Evolutionary conservation across 2,113 vertebrate genomes (phyloP).

Genomic region (Engystomops pustulosus): DNA sequence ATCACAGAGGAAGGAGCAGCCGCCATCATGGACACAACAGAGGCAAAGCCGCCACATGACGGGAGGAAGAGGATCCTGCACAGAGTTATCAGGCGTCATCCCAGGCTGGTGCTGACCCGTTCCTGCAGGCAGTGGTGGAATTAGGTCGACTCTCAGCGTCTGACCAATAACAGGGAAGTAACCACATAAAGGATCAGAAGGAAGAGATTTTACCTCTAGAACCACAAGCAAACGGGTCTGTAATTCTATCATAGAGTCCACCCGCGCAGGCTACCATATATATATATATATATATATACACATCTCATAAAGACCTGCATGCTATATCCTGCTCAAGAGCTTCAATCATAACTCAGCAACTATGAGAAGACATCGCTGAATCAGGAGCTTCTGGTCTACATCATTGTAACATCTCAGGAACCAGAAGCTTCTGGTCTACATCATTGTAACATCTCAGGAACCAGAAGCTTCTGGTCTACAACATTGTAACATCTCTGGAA

Average conservation of each 20-base stretch:
- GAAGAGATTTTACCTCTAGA: background rate
- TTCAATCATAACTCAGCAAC: background rate
- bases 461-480: too few species aligned
- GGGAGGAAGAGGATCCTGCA: too few species aligned
- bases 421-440: too few species aligned
- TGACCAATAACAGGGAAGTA: background rate
- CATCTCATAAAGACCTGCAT: background rate
- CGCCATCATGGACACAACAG: too few species aligned
- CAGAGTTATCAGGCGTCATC: slow-evolving; percentile 3
- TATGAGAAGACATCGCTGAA: too few species aligned
- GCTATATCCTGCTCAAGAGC: background rate
- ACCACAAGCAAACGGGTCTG: too few species aligned
- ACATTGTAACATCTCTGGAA: too few species aligned
- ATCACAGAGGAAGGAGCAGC: slow-evolving; percentile 13
- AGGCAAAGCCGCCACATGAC: background rate
- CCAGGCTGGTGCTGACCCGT: background rate
- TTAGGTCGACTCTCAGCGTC: slow-evolving; percentile 19
- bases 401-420: too few species aligned
- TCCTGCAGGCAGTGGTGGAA: background rate
- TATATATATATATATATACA: background rate
- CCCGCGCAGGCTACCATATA: too few species aligned
- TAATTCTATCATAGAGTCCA: too few species aligned
- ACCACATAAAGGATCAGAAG: slow-evolving; percentile 3
- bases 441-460: too few species aligned
- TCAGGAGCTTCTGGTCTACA: too few species aligned